Conservation (phyloP, 2,797 vertebrate species). For the Tragopan temminckii region DNA sequence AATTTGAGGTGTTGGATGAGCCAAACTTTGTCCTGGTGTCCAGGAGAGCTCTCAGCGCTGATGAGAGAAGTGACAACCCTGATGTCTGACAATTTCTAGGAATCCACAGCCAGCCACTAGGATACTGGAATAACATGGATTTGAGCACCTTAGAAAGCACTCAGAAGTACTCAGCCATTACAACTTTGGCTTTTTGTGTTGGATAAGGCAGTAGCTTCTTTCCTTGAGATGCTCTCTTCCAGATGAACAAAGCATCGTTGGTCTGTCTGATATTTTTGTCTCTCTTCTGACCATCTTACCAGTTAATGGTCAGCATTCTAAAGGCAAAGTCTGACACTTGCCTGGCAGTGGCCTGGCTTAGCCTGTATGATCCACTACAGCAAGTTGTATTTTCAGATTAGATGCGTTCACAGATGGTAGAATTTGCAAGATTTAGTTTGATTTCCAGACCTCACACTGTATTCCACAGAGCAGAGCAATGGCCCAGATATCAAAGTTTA, state of each 20-base stretch:
- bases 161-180: background rate
- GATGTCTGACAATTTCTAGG: background rate
- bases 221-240: background rate
- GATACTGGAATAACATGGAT: background rate
- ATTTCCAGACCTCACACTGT: background rate
- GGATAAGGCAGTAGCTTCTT: background rate
- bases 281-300: background rate
- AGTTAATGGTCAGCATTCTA: background rate
- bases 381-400: background rate
- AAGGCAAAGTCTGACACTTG: background rate
- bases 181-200: background rate
- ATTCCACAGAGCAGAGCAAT: background rate
- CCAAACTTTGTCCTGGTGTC: background rate
- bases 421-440: background rate
- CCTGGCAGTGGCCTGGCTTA: background rate
- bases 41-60: background rate
- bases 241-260: background rate
- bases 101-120: background rate
- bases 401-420: background rate
- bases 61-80: background rate
- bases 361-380: background rate
- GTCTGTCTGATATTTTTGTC: background rate
- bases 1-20: background rate
- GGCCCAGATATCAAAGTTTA: background rate
- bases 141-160: background rate